Base-by-base conservation (phyloP, 2,888 invertebrate species). In the Callimorpha dominula region DNA sequence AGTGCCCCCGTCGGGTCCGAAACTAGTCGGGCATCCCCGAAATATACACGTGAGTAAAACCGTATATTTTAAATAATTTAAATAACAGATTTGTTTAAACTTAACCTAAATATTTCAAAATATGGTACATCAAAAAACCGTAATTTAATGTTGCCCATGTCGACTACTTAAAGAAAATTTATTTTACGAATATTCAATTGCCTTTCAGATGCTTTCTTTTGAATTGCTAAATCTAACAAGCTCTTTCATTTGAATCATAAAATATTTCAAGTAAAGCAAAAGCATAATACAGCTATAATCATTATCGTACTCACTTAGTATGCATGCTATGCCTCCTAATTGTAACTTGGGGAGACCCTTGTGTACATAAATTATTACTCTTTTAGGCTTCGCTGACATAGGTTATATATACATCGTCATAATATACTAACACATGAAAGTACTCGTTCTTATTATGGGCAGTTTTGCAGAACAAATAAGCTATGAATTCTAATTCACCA, bases 401-500 rank as follows among this genome's bases (percentile, higher is more conserved):
- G 2, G 14, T 31, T 8, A 49, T n/a, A 57, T 42, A n/a, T 50
- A 65, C 15, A 15, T 57, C 2, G 20, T 46, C 54, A 65, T 54
- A 31, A 31, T 11, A 12, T 40, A 17, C 7, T 15, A 4, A 12
- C 42, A 42, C 8, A 46, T 15, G 7, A 54, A 54, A 52, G 70
- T 14, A 20, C 14, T 40, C 20, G n/a, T 20, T 52, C 17, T n/a
- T 31, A 49, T 40, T 20, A 5, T 7, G 1, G 20, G 11, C 43
- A 62, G 49, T 65, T 65, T 65, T 20, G n/a, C 72, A 68, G 74
- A 68, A 70, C 73, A 76, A 78, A 79, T 78, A 78, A 70, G 70
- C 71, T 65, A 73, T 81, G 68, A 81, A 82, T 76, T 74, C 70
- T 65, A 76, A 76, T 70, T 64, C 76, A 69, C 57, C 63, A 73